Evolutionary conservation across 2,113 vertebrate species (phyloP), one percentile per base, ranked within the genome.

Genomic region (Ciconia maguari): DNA sequence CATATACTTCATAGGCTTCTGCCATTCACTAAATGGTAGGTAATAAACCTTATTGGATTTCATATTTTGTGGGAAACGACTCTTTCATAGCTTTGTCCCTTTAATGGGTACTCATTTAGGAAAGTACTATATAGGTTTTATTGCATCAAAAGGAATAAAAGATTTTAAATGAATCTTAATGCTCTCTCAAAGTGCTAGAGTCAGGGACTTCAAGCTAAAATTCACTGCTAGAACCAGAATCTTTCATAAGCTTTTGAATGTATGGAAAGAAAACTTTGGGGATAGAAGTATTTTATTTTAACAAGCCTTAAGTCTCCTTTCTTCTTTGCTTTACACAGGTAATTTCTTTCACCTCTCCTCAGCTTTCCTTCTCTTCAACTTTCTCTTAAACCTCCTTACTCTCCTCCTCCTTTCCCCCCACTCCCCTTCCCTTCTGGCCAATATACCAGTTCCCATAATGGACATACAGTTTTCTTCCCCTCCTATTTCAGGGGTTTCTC

Each of bases 31-130:
- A 80, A 93, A 96, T 62, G 85, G 72, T 86, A 89, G 54, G 81
- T 88, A 96, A 97, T 97, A 98, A 96, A 95, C 95, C 94, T 96
- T 95, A 96, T 5, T 96, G 85, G 95, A 97, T 97, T 97, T 97
- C 87, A 83, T 94, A 80, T 79, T 96, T 97, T 87, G 82, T 91
- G 76, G 90, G 86, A 98, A 98, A 96, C 46, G 6, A 61, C 66
- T 74, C 96, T 96, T 96, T 96, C 97, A 96, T 92, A 93, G 82
- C 88, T 83, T 89, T 94, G 75, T 84, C 92, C 76, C 65, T 78
- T 96, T 95, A 97, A 98, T 96, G 83, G 92, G 58, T 88, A 70
- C 92, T 96, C 93, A 96, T 95, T 97, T 97, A 93, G 60, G 58
- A 96, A 97, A 96, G 90, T 77, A 60, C 62, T 84, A 48, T 65